Conservation (phyloP, 2,113 vertebrate genomes). For the Periophthalmus modestus region DNA sequence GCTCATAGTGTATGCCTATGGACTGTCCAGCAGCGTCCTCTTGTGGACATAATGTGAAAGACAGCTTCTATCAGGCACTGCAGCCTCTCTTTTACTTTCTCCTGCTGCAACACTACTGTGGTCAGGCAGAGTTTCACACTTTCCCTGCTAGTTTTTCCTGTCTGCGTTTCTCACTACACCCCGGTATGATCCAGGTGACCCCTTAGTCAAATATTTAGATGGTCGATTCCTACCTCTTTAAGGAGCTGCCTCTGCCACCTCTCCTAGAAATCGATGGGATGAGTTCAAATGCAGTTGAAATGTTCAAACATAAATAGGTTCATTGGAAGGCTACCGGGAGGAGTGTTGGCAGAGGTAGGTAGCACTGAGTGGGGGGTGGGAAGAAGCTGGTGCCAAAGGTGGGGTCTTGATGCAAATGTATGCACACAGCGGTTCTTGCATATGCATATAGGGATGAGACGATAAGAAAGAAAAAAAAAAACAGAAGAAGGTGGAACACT, state of each 20-base stretch:
- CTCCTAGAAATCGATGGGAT: constrained; percentile 68
- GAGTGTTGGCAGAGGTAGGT: constrained; percentile 46
- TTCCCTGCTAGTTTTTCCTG: not conserved
- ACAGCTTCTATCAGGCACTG: constrained; percentile 32
- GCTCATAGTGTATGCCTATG: constrained; percentile 48
- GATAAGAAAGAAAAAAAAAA: constrained; percentile 61
- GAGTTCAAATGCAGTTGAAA: constrained; percentile 76
- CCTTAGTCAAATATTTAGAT: constrained; percentile 80
- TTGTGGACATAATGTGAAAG: constrained; percentile 82
- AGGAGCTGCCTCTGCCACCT: constrained; percentile 64
- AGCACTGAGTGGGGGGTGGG: constrained; percentile 22
- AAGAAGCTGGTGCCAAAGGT: constrained; percentile 12
- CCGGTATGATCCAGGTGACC: constrained; percentile 58
- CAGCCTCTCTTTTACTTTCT: constrained; percentile 30
- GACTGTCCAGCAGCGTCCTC: constrained; percentile 96
- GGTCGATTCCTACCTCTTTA: constrained; percentile 73
- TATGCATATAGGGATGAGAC: constrained; percentile 72
- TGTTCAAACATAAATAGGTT: constrained; percentile 75
- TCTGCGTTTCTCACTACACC: constrained; percentile 53
- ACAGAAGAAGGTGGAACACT: constrained; percentile 48
- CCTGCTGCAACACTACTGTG: constrained; percentile 52
- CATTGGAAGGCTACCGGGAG: constrained; percentile 54
- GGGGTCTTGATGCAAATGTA: constrained; percentile 68
- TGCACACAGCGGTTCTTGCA: constrained; percentile 72
- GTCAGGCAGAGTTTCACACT: constrained; percentile 25